A percentile compares a stretch with the other conserved stretches of the same genome.
Evolutionary conservation across 2,797 vertebrate genomes (phyloP).

Genomic region (Sebastiscus tertius): DNA sequence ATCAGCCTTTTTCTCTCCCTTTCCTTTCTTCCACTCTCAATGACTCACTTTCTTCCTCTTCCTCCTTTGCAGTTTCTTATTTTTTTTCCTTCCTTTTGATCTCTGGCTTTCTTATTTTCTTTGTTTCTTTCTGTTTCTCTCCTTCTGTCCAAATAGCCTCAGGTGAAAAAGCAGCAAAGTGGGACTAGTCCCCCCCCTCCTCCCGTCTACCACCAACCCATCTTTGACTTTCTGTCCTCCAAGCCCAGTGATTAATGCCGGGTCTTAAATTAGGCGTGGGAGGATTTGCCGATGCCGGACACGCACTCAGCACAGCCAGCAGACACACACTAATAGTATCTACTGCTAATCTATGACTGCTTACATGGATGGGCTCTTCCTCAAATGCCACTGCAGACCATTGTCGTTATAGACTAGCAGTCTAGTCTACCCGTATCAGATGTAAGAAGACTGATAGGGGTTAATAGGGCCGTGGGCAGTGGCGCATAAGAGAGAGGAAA

Average conservation of each 20-base stretch:
- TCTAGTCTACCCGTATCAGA: constrained; percentile 75
- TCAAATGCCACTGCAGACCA: constrained; percentile 74
- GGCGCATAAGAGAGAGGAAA: constrained; percentile 13
- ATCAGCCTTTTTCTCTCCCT: constrained; percentile 87
- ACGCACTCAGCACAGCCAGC: constrained; percentile 70
- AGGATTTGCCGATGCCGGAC: constrained; percentile 79
- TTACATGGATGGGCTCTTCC: constrained; percentile 81
- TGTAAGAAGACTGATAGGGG: constrained; percentile 73
- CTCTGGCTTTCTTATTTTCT: constrained; percentile 45
- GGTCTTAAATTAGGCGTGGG: constrained; percentile 83
- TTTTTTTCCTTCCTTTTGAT: constrained; percentile 50
- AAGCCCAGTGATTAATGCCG: constrained; percentile 83
- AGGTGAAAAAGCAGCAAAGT: constrained; percentile 79
- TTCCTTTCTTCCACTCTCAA: constrained; percentile 59
- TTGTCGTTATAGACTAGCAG: constrained; percentile 77
- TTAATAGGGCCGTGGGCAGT: constrained; percentile 65
- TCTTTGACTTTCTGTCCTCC: constrained; percentile 86
- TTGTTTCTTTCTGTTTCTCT: constrained; percentile 26
- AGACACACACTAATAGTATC: constrained; percentile 79
- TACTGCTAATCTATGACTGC: constrained; percentile 79
- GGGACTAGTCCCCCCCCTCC: constrained; percentile 44
- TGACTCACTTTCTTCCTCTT: constrained; percentile 55
- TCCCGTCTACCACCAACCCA: constrained; percentile 39
- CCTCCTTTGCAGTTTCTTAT: constrained; percentile 29
- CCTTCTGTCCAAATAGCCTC: constrained; percentile 72